phyloP scores from a whole-genome alignment of 2,888 invertebrate species.

The Scrobipalpa costella region DNA sequence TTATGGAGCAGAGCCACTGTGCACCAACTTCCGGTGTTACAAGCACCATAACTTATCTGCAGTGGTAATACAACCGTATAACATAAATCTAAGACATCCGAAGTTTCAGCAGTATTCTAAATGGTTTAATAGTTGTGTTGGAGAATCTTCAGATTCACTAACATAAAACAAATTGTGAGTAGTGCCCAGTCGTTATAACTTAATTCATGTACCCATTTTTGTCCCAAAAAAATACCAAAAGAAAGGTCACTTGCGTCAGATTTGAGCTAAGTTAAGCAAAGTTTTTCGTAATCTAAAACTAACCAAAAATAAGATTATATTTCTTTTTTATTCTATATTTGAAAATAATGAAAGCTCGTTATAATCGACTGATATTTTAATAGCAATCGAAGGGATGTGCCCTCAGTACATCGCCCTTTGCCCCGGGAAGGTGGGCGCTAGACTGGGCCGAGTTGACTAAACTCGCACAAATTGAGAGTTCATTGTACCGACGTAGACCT shows the following conservation, averaged over 20 bases:
- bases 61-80: constrained; percentile 15
- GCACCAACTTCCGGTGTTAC: constrained; percentile 36
- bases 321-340: no score
- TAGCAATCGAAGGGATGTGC: neutral
- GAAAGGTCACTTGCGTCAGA: no score
- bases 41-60: constrained; percentile 29
- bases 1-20: constrained; percentile 33
- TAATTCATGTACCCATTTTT: no score
- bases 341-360: no score
- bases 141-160: neutral
- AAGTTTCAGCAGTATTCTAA: constrained; percentile 9
- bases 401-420: constrained; percentile 59
- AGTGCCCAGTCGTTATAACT: no score
- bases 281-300: no score
- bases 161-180: no score
- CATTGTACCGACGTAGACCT: constrained; percentile 23
- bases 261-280: no score
- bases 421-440: constrained; percentile 51
- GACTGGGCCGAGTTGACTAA: constrained; percentile 21
- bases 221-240: no score
- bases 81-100: constrained; percentile 17
- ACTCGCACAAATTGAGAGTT: constrained; percentile 23
- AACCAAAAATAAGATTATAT: no score
- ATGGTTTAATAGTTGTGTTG: neutral
- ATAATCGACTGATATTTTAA: neutral